Percentiles rank a stretch among this genome's conserved stretches.
Conservation (phyloP, 2,797 vertebrate species). For the Liasis olivaceus region DNA sequence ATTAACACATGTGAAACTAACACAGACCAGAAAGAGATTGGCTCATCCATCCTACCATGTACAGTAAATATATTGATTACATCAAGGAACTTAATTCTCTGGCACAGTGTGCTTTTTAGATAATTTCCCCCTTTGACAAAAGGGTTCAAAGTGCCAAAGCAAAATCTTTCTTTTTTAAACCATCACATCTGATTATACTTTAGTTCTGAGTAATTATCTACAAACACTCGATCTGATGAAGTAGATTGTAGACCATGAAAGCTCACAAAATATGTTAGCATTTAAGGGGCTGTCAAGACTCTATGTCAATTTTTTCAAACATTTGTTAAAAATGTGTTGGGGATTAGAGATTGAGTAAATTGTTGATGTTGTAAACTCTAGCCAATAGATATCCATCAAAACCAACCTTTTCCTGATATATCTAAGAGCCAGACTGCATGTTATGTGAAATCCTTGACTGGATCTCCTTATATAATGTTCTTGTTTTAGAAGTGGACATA, state of each 20-base stretch:
- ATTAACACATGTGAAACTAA: neutral
- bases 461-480: neutral
- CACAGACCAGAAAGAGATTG: neutral
- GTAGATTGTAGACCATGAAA: neutral
- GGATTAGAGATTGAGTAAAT: neutral
- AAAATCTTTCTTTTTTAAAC: neutral
- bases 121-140: neutral
- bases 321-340: neutral
- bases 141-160: neutral
- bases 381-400: neutral
- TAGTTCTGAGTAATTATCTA: neutral
- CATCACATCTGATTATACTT: neutral
- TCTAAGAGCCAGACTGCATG: neutral
- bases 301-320: neutral
- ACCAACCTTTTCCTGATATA: neutral
- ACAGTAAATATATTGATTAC: neutral
- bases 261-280: neutral
- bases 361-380: neutral
- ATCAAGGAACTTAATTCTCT: neutral
- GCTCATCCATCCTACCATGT: neutral
- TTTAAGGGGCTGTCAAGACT: neutral
- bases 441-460: neutral
- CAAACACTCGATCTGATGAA: neutral
- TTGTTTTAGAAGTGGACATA: neutral
- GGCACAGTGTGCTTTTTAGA: neutral